phyloP scores from a whole-genome alignment of 2,797 vertebrate species.

The Coreius guichenoti region DNA sequence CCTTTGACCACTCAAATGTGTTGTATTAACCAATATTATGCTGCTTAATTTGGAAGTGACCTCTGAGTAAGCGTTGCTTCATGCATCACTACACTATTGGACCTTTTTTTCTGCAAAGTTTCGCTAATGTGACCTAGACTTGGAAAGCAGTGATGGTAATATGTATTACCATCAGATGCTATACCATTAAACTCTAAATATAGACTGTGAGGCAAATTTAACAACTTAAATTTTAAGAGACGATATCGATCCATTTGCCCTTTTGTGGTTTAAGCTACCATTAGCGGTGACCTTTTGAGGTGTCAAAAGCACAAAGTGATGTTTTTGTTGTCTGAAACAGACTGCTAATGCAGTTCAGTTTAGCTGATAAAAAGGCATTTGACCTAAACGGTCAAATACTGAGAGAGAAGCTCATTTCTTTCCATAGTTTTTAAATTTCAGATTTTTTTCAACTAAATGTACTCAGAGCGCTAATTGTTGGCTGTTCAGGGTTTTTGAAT shows the following conservation, averaged over 20 bases:
- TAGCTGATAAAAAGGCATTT: constrained; percentile 2
- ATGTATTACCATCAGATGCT: neutral
- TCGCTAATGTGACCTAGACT: neutral
- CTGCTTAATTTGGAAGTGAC: neutral
- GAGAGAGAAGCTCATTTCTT: neutral
- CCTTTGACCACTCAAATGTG: neutral
- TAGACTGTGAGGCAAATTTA: neutral
- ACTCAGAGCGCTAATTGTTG: neutral
- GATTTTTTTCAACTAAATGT: neutral
- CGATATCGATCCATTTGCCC: neutral
- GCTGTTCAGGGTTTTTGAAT: constrained; percentile 1
- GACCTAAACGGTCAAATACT: neutral
- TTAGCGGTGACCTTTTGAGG: constrained; percentile 13
- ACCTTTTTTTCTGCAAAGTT: neutral
- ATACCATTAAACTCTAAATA: constrained; percentile 1
- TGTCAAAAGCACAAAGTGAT: constrained; percentile 21
- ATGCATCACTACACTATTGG: neutral
- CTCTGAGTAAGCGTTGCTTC: neutral
- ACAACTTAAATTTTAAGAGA: neutral
- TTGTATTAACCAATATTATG: neutral
- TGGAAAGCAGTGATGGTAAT: neutral
- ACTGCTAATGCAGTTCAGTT: constrained; percentile 20
- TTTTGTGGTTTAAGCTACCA: constrained; percentile 9
- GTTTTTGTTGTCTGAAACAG: neutral
- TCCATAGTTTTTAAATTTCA: neutral